phyloP scores from a whole-genome alignment of 2,888 invertebrate species.

The Lamproptera curius region DNA sequence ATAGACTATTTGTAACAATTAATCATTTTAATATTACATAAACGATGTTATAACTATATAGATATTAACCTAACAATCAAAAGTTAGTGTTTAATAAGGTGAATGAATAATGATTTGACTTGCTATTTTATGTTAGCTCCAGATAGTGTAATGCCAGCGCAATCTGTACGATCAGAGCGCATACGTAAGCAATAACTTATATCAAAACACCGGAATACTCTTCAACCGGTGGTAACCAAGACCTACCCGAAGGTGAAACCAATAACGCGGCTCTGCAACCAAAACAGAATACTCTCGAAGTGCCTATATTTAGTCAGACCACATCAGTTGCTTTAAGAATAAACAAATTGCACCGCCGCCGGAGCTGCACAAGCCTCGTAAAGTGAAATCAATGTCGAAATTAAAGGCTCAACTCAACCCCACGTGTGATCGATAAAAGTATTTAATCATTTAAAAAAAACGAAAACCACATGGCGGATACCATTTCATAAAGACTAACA shows the following conservation, averaged over 20 bases:
- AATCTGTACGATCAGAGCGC: background rate
- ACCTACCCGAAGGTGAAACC: conserved; percentile 52
- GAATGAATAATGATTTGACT: no score
- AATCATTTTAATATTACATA: no score
- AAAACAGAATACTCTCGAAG: conserved; percentile 33
- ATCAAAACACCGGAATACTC: background rate
- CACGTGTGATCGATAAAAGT: conserved; percentile 59
- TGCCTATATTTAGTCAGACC: conserved; percentile 28
- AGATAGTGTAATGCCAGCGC: no score
- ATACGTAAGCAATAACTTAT: background rate
- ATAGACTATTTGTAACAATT: no score
- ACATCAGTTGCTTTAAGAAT: conserved; percentile 16
- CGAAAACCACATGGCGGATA: conserved; percentile 1
- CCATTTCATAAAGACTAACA: no score
- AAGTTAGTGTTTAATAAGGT: no score
- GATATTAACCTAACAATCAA: no score
- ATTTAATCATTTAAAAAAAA: conserved; percentile 33
- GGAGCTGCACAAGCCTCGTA: conserved; percentile 61
- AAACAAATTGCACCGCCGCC: conserved; percentile 20
- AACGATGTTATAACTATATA: no score
- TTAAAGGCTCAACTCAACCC: conserved; percentile 32
- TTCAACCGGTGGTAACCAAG: conserved; percentile 23
- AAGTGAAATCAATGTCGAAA: conserved; percentile 40
- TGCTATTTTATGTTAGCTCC: no score
- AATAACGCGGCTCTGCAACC: conserved; percentile 30